Conservation (phyloP, 2,797 vertebrate genomes). For the Lindbergichthys nudifrons region DNA sequence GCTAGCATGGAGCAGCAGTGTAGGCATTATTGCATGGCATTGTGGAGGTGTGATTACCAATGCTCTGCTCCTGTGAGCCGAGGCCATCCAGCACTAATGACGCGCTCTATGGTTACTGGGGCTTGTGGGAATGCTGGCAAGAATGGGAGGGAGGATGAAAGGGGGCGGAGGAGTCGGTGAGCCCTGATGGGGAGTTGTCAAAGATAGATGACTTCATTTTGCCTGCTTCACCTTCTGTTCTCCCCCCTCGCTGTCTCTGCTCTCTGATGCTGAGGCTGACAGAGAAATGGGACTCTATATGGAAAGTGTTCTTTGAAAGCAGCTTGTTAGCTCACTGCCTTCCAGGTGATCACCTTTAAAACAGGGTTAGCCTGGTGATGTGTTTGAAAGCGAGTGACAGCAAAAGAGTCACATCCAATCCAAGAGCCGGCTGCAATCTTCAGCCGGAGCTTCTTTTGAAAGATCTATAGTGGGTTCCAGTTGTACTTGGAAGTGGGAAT, state of each 20-base stretch:
- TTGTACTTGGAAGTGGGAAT: too few species aligned
- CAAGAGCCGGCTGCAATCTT: slow-evolving; percentile 22
- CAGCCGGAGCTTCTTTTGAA: slow-evolving; percentile 26
- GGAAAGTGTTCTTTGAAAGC: neutral
- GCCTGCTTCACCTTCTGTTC: slow-evolving; percentile 14
- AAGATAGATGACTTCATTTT: slow-evolving; percentile 65
- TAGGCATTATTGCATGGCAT: slow-evolving; percentile 33
- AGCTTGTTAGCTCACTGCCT: slow-evolving; percentile 14
- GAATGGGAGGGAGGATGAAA: slow-evolving; percentile 3
- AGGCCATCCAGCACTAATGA: slow-evolving; percentile 66
- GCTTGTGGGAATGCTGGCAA: slow-evolving; percentile 56
- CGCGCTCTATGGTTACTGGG: slow-evolving; percentile 74
- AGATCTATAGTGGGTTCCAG: neutral
- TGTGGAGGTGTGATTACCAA: slow-evolving; percentile 55
- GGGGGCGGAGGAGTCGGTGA: slow-evolving; percentile 32
- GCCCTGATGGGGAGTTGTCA: slow-evolving; percentile 56
- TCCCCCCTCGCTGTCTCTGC: neutral
- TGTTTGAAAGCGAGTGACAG: slow-evolving; percentile 23
- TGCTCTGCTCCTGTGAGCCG: slow-evolving; percentile 52
- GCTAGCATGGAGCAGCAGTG: neutral
- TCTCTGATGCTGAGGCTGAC: slow-evolving; percentile 8
- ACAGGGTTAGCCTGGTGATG: neutral
- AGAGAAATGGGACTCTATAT: neutral
- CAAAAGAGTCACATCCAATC: neutral
- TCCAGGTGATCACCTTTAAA: slow-evolving; percentile 25